These are phyloP conservation scores for Bergia puertoricense DNA, from an alignment of 92 coral and sea anemone genomes.

Conservation along the genomic window DNA sequence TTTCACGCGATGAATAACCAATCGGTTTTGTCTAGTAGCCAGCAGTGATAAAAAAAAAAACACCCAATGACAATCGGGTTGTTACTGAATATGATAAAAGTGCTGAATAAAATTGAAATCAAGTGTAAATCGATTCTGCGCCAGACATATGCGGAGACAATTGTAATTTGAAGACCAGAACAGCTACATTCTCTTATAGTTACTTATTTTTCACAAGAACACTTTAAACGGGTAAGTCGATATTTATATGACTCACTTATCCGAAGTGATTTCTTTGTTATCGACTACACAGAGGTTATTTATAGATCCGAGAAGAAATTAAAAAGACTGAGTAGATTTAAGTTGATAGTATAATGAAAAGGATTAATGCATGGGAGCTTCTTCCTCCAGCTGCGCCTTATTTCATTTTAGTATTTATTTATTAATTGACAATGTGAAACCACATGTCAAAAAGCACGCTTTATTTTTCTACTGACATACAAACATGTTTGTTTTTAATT, in stretches of 20 bases:
- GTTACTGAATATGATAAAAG: background rate
- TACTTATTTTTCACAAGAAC: background rate
- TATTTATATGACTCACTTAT: background rate
- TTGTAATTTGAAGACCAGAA: background rate
- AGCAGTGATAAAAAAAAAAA: background rate
- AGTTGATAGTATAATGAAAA: background rate
- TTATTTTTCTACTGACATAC: background rate
- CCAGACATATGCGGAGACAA: slow-evolving; percentile 40
- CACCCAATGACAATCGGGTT: background rate
- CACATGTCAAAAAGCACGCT: background rate
- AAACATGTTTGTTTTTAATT: too few relatives aligned
- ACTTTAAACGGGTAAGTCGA: slow-evolving; percentile 4
- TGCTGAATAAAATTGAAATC: background rate
- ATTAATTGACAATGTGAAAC: background rate
- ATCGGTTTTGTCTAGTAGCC: background rate
- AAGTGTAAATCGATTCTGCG: background rate
- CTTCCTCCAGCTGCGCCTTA: background rate
- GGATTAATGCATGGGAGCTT: background rate
- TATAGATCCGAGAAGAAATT: background rate
- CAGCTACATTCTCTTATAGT: background rate
- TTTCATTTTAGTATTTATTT: background rate
- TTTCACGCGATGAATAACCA: background rate
- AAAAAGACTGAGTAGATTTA: background rate
- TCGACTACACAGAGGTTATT: background rate
- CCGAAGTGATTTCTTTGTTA: slow-evolving; percentile 19